phyloP scores from a whole-genome alignment of 2,888 invertebrate genomes.

The Bellardia pandia region DNA sequence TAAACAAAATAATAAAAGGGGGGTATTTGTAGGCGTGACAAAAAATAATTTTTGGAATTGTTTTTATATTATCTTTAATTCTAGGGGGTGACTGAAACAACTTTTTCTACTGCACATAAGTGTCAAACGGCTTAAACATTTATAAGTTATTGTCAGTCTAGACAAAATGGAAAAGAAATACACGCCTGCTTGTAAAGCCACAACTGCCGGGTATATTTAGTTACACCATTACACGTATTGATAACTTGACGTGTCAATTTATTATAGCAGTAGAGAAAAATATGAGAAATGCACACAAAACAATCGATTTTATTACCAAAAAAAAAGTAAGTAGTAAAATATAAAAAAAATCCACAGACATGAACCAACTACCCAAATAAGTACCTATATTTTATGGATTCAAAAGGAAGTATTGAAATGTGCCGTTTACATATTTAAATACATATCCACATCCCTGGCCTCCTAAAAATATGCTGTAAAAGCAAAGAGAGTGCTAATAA shows the following conservation, averaged over 20 bases:
- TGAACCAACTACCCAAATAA: background rate
- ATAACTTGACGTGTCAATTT: constrained; percentile 70
- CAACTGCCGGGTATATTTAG: background rate
- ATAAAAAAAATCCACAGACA: background rate
- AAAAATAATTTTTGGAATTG: no score
- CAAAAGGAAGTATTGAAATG: background rate
- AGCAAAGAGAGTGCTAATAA: background rate
- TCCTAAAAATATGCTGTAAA: no score
- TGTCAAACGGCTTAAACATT: no score
- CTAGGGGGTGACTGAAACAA: no score
- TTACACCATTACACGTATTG: constrained; percentile 42
- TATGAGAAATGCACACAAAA: constrained; percentile 24
- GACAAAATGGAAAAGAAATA: no score
- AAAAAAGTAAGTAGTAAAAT: constrained; percentile 7
- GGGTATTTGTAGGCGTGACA: no score
- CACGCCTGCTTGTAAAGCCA: no score
- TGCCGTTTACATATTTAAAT: background rate
- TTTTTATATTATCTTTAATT: no score
- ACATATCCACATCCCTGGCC: background rate
- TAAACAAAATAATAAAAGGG: no score
- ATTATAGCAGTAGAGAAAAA: constrained; percentile 35
- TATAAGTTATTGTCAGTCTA: no score
- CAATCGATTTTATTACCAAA: constrained; percentile 30
- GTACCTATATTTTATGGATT: background rate
- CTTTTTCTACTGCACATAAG: no score